Conservation (phyloP, 2,113 vertebrate genomes). For the Elephas maximus region DNA sequence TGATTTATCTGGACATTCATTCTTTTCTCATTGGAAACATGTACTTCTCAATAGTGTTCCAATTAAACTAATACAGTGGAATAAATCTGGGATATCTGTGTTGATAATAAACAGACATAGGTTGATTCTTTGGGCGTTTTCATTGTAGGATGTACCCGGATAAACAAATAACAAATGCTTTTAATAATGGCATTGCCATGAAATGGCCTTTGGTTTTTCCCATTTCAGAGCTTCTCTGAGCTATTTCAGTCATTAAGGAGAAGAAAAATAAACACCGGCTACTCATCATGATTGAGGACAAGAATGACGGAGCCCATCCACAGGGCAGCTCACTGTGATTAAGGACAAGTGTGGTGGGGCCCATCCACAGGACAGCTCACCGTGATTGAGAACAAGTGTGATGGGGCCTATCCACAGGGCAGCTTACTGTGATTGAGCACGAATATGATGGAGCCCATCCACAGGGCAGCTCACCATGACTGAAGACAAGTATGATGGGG, state of each 20-base stretch:
- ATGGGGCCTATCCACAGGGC: too few species aligned
- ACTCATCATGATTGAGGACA: too few species aligned
- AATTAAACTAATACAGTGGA: conserved; percentile 82
- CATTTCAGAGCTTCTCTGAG: conserved; percentile 70
- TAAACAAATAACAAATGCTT: conserved; percentile 83
- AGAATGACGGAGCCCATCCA: too few species aligned
- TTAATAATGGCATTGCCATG: conserved; percentile 76
- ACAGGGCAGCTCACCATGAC: too few species aligned
- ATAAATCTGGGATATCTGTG: conserved; percentile 78
- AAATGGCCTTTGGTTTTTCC: conserved; percentile 78
- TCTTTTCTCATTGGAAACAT: conserved; percentile 79
- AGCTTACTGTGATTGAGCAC: too few species aligned
- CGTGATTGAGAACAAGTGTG: too few species aligned
- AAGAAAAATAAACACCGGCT: conserved; percentile 68
- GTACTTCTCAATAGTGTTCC: conserved; percentile 82
- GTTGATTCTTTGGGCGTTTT: conserved; percentile 81
- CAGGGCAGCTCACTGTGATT: too few species aligned
- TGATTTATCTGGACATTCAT: conserved; percentile 76
- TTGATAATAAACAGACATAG: conserved; percentile 79
- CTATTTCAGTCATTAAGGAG: conserved; percentile 81
- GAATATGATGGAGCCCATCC: too few species aligned
- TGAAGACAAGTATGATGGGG: too few species aligned
- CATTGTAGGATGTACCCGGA: conserved; percentile 81
- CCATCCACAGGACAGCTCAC: too few species aligned
- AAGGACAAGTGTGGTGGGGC: too few species aligned